Evolutionary conservation across 2,797 vertebrate species (phyloP).

Genomic region (Hafferia zeledoni): DNA sequence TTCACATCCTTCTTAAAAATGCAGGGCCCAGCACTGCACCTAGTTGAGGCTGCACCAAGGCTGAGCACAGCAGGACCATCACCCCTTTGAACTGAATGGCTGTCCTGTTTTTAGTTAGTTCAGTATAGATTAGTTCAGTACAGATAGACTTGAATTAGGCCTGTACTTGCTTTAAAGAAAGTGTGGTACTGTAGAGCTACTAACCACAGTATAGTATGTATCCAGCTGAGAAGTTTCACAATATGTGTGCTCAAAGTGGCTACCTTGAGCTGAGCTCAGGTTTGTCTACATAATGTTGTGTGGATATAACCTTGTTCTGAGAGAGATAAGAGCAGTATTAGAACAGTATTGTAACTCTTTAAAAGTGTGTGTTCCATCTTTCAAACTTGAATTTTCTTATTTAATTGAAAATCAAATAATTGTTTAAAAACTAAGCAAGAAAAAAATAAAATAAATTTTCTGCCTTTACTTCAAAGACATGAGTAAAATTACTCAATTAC

Average conservation of each 20-base stretch:
- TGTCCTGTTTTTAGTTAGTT: neutral
- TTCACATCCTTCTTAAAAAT: neutral
- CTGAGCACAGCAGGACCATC: rapidly evolving
- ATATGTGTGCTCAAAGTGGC: neutral
- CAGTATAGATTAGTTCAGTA: neutral
- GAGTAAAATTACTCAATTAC: neutral
- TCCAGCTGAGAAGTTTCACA: neutral
- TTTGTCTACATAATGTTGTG: neutral
- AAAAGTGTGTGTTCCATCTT: neutral
- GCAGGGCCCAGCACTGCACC: neutral
- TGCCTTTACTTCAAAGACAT: neutral
- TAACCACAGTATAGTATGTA: neutral
- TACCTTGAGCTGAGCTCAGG: neutral
- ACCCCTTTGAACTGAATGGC: neutral
- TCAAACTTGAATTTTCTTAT: neutral
- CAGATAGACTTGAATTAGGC: neutral
- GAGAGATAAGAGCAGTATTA: neutral
- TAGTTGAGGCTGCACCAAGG: rapidly evolving
- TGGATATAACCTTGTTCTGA: neutral
- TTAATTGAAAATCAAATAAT: neutral
- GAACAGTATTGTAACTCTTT: neutral
- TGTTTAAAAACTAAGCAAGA: neutral
- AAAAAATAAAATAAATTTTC: neutral
- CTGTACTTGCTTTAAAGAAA: neutral
- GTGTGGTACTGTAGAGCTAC: neutral